Conservation (phyloP, 1,140 invertebrate genomes). For the Formica exsecta region DNA sequence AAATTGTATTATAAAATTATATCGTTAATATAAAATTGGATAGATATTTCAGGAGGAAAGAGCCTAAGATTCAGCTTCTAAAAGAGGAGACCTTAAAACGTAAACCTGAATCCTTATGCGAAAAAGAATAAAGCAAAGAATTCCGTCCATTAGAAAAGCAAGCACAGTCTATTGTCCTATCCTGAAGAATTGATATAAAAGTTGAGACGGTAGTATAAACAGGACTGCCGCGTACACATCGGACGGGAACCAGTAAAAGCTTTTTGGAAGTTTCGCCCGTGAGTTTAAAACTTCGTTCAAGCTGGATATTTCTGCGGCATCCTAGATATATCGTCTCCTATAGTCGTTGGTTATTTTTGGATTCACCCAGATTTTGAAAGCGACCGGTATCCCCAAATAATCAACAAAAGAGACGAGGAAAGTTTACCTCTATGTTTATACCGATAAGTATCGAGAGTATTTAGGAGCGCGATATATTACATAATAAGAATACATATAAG, state of each 20-base stretch:
- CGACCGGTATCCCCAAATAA: slow-evolving; percentile 54
- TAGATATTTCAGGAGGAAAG: background rate
- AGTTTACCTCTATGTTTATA: background rate
- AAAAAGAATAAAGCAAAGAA: background rate
- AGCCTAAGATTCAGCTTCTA: background rate
- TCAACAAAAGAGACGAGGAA: slow-evolving; percentile 36
- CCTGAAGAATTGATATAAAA: background rate
- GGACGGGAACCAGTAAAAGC: slow-evolving; percentile 5
- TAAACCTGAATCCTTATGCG: background rate
- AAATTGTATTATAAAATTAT: background rate
- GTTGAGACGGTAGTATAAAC: background rate
- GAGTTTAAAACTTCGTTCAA: slow-evolving; percentile 57
- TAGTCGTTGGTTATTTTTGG: slow-evolving; percentile 53
- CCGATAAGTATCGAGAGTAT: background rate
- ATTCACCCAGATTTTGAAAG: slow-evolving; percentile 60
- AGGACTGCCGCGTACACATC: background rate
- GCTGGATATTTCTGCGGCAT: slow-evolving; percentile 43
- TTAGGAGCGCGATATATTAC: background rate
- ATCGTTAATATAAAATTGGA: background rate
- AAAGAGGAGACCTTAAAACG: background rate
- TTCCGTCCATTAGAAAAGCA: background rate
- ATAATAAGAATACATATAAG: too few relatives aligned
- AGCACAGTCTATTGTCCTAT: background rate
- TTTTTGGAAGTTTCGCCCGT: slow-evolving; percentile 26
- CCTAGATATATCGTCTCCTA: slow-evolving; percentile 56